These are phyloP conservation scores for Archips crataeganus DNA, from an alignment of 2,888 invertebrate genomes.

Conservation along the genomic window DNA sequence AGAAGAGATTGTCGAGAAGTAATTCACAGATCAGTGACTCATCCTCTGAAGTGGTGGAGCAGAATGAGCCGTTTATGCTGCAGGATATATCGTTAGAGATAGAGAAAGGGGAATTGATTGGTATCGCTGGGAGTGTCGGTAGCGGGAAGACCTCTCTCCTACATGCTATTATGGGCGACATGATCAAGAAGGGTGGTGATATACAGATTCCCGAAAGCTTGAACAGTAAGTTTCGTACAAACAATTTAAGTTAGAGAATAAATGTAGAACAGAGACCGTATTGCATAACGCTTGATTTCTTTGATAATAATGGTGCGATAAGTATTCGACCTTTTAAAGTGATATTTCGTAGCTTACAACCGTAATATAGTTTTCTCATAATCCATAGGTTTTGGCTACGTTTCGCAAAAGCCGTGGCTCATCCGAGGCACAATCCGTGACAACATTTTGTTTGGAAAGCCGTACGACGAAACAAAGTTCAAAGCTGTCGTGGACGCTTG, in stretches of 20 bases:
- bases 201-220: slow-evolving; percentile 89
- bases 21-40: slow-evolving; percentile 68
- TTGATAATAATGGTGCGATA: too few relatives aligned
- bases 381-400: slow-evolving; percentile 91
- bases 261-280: too few relatives aligned
- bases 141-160: slow-evolving; percentile 96
- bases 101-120: slow-evolving; percentile 91
- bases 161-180: slow-evolving; percentile 93
- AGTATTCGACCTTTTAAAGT: too few relatives aligned
- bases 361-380: background rate
- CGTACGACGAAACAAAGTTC: slow-evolving; percentile 92
- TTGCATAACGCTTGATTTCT: too few relatives aligned
- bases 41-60: slow-evolving; percentile 55
- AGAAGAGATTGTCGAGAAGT: slow-evolving; percentile 64
- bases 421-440: slow-evolving; percentile 95
- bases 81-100: slow-evolving; percentile 69
- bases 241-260: too few relatives aligned
- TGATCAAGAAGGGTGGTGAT: slow-evolving; percentile 89
- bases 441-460: slow-evolving; percentile 96
- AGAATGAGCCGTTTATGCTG: slow-evolving; percentile 67
- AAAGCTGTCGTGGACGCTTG: slow-evolving; percentile 93
- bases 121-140: slow-evolving; percentile 95
- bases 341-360: too few relatives aligned
- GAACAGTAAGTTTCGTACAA: slow-evolving; percentile 76
- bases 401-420: slow-evolving; percentile 96